These are phyloP conservation scores for Natator depressus DNA, from an alignment of 2,113 vertebrate genomes.

Conservation along the genomic window DNA sequence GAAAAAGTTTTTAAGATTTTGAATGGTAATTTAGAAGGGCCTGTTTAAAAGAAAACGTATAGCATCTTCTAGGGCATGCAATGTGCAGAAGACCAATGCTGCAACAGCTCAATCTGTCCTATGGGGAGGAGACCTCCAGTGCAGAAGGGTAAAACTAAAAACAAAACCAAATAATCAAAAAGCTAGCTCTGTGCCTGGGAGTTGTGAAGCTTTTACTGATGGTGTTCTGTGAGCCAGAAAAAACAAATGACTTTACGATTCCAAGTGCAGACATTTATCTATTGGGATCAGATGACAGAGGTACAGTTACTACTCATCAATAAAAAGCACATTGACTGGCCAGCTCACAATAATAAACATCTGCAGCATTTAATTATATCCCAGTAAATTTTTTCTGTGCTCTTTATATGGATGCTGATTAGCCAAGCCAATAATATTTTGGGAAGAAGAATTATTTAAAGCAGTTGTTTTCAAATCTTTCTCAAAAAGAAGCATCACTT, in stretches of 20 bases:
- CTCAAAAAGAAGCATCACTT: neutral
- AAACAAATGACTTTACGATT: neutral
- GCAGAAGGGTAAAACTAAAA: neutral
- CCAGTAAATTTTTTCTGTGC: neutral
- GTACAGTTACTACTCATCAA: neutral
- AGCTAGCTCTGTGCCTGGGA: neutral
- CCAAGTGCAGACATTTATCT: neutral
- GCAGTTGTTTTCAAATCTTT: neutral
- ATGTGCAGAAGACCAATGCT: neutral
- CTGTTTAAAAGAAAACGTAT: neutral
- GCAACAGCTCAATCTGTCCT: neutral
- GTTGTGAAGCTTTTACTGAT: neutral
- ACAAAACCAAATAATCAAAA: no score
- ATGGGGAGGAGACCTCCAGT: neutral
- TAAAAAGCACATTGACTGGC: neutral
- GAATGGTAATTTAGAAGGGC: neutral
- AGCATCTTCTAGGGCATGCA: neutral
- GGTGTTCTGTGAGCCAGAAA: neutral
- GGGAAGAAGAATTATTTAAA: neutral
- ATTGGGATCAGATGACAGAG: neutral
- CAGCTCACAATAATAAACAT: neutral
- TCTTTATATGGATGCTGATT: neutral
- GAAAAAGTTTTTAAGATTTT: neutral
- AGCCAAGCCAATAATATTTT: neutral
- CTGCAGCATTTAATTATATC: neutral